Evolutionary conservation across 2,888 invertebrate genomes (phyloP), one percentile per base, ranked within the genome.

Genomic region (Clunio marinus): DNA sequence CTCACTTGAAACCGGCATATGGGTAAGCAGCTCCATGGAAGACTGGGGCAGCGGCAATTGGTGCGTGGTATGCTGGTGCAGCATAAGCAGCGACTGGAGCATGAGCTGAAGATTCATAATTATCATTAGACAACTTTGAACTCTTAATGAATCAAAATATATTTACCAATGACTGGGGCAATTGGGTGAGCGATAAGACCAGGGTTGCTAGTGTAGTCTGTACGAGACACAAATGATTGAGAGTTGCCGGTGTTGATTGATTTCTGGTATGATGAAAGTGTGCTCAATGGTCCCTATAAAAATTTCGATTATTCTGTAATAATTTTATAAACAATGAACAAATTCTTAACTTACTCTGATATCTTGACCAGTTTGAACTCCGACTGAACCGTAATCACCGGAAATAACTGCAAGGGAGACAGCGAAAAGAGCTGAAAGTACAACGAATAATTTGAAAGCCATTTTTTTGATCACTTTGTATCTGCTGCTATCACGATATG

Each of bases 161-260:
- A 13, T 8, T 63, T 46, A 63, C 63, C 55, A 4, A 72, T 70
- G 10, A 57, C 35, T 32, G 66, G 24, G 13, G 55, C 66, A 8
- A 55, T 28, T 51, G 51, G 57, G 41, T 57, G 58, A n/a, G 68
- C 68, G 45, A 69, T 69, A 17, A 60, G 46, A 22, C 60, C 69
- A 58, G 73, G 74, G 70, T 72, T 80, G 69, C 78, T 78, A 71
- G 77, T 79, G 55, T 73, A 76, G 72, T 78, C 77, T 15, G 77
- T 76, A 24, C 78, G 76, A 63, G 78, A 77, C 1, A 79, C 79
- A 68, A 77, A 78, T 8, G 78, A 77, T 57, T 77, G 76, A 28
- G 78, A 78, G 70, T 79, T 78, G 3, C 79, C 77, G 17, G 79
- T 77, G 71, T 80, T 76, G 28, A 78, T 80, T 67, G 76, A 75